Evolutionary conservation across 2,888 invertebrate species (phyloP).

Genomic region (Drosophila picticornis): DNA sequence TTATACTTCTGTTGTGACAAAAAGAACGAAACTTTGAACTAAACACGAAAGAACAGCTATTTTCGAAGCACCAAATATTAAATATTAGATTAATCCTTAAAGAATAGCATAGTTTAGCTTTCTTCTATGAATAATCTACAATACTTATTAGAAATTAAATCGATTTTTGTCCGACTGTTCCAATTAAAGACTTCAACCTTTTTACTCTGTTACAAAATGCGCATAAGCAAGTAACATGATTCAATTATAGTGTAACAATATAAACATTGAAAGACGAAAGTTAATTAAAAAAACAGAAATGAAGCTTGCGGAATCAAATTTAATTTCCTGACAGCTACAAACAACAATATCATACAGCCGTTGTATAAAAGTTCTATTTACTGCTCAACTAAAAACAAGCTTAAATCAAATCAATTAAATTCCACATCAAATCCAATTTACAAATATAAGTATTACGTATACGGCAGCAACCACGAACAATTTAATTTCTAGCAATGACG

Average conservation of each 20-base stretch:
- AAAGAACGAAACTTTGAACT: neutral
- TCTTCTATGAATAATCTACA: neutral
- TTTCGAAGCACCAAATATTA: neutral
- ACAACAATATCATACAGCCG: conserved; percentile 13
- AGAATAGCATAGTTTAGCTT: neutral
- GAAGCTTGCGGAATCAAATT: conserved; percentile 33
- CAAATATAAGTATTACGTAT: conserved; percentile 30
- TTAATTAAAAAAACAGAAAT: neutral
- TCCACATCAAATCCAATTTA: conserved; percentile 23
- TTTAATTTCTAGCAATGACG: neutral
- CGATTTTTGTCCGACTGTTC: neutral
- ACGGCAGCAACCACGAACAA: neutral
- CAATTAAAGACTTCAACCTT: neutral
- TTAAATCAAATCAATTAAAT: conserved; percentile 25
- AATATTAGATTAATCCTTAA: neutral
- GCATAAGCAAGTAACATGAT: neutral
- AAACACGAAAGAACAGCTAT: neutral
- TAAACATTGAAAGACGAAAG: conserved; percentile 7
- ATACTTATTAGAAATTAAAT: neutral
- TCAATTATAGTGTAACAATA: neutral
- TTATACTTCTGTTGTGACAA: neutral
- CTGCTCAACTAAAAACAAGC: conserved; percentile 6
- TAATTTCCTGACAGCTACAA: conserved; percentile 47
- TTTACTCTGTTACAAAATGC: neutral
- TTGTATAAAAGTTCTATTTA: conserved; percentile 2